Base-by-base conservation (phyloP, 2,888 invertebrate genomes). In the Pomacea canaliculata region DNA sequence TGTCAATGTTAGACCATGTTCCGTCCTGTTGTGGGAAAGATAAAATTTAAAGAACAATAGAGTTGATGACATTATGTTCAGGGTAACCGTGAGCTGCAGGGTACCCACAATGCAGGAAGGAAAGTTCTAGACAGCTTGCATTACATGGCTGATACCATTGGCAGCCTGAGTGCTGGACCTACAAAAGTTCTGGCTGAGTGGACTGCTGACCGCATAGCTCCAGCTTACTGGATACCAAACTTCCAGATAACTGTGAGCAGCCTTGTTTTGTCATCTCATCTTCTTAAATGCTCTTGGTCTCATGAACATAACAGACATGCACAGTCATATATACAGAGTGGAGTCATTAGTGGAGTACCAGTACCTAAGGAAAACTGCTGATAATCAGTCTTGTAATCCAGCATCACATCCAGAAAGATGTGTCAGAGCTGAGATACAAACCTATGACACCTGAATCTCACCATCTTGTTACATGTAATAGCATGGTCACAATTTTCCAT, bases 191-290 rank as follows among this genome's bases (percentile, higher is more conserved):
- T 95, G 1, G 92, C 93, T 1, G 93, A 94, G 77, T 95, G 95
- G 94, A 93, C 95, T n/a, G 94, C 95, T 1, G 95, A 95, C 90
- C 93, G 94, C 88, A 93, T 95, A 51, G 95, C 95, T 19, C 96
- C 96, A 0, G 93, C 93, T 62, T 96, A 96, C 90, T 96, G 96
- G 96, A 93, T 93, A 76, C 94, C 95, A 13, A 95, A 96, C 89
- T 92, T 94, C 82, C 94, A 95, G 88, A 95, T 95, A 79, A 93
- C 92, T 86, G 94, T 94, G 89, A 90, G 91, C 88, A 49, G 7
- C 37, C 37, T 37, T 5, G 3, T 37, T 37, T 23, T 23, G n/a
- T 27, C 46, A 7, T 56, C 23, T 16, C 13, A 56, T 8, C 7
- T 46, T 48, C 18, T 71, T 37, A 46, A 56, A 23, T 74, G 18